Evolutionary conservation across 2,113 vertebrate species (phyloP).

Genomic region (Ascaphus truei): DNA sequence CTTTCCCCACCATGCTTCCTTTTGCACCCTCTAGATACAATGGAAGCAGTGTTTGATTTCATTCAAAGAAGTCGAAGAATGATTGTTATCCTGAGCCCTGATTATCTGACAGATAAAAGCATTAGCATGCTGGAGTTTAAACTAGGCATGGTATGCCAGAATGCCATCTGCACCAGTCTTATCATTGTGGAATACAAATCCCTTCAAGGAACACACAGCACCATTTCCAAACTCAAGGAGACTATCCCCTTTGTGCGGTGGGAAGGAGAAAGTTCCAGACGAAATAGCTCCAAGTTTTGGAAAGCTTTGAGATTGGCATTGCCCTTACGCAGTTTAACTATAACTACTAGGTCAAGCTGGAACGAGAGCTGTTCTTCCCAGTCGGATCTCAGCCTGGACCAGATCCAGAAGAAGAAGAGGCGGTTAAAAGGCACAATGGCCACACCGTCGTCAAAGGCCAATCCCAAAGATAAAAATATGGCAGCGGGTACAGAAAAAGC

Average conservation of each 20-base stretch:
- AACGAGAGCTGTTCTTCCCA: constrained; percentile 90
- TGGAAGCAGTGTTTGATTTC: constrained; percentile 74
- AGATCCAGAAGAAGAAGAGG: constrained; percentile 51
- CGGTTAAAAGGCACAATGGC: constrained; percentile 52
- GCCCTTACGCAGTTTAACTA: constrained; percentile 72
- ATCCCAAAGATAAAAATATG: neutral
- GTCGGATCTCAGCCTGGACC: constrained; percentile 76
- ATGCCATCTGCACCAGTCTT: constrained; percentile 64
- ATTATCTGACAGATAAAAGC: constrained; percentile 80
- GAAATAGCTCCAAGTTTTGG: constrained; percentile 76
- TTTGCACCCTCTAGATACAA: constrained; percentile 62
- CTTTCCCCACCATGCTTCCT: constrained; percentile 33
- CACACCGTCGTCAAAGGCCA: neutral
- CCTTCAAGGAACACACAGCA: constrained; percentile 60
- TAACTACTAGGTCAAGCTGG: constrained; percentile 67
- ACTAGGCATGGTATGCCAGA: constrained; percentile 80
- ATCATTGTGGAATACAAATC: constrained; percentile 75
- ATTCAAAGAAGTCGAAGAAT: constrained; percentile 86
- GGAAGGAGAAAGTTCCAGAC: constrained; percentile 74
- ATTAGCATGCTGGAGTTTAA: constrained; percentile 87
- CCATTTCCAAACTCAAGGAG: constrained; percentile 72
- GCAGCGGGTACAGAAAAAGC: neutral
- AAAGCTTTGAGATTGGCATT: constrained; percentile 75
- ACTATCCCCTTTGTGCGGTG: constrained; percentile 70
- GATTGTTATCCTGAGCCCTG: constrained; percentile 78